Evolutionary conservation across 2,888 invertebrate genomes (phyloP).

Genomic region (Neria commutata): DNA sequence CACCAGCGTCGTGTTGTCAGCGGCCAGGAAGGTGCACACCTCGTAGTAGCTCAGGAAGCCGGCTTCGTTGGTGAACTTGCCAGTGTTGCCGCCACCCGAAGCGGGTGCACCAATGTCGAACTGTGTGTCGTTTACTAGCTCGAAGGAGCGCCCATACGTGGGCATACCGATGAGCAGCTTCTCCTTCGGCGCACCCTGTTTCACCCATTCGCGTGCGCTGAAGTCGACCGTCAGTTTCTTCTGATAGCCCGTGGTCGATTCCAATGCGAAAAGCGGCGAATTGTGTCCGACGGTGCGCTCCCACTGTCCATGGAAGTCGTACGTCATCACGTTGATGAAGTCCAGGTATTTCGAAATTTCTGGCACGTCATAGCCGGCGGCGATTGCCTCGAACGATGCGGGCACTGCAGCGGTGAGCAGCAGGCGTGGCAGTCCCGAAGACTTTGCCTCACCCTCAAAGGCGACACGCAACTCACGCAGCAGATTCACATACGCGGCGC

Average conservation of each 20-base stretch:
- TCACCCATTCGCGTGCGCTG: slow-evolving; percentile 91
- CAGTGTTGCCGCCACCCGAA: slow-evolving; percentile 83
- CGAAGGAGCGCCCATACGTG: slow-evolving; percentile 91
- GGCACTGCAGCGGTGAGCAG: slow-evolving; percentile 89
- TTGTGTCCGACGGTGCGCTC: slow-evolving; percentile 92
- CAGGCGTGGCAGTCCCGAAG: slow-evolving; percentile 80
- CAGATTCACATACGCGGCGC: slow-evolving; percentile 81
- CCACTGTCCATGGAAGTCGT: slow-evolving; percentile 96
- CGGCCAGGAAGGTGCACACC: slow-evolving; percentile 88
- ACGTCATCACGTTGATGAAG: slow-evolving; percentile 94
- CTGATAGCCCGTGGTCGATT: slow-evolving; percentile 88
- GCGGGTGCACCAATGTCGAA: slow-evolving; percentile 93
- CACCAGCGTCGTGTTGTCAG: slow-evolving; percentile 88
- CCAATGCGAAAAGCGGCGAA: slow-evolving; percentile 86
- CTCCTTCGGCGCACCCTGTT: slow-evolving; percentile 90
- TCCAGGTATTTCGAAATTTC: slow-evolving; percentile 93
- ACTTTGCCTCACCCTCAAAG: slow-evolving; percentile 91
- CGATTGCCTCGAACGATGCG: slow-evolving; percentile 91
- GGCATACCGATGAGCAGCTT: slow-evolving; percentile 95
- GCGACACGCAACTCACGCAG: slow-evolving; percentile 84
- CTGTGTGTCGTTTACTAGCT: slow-evolving; percentile 81
- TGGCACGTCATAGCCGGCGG: slow-evolving; percentile 91
- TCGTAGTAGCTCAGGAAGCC: slow-evolving; percentile 97
- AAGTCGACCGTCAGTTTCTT: slow-evolving; percentile 92
- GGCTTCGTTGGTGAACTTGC: slow-evolving; percentile 89